These are phyloP conservation scores for Oncorhynchus clarkii DNA, from an alignment of 2,113 vertebrate genomes.

Conservation along the genomic window DNA sequence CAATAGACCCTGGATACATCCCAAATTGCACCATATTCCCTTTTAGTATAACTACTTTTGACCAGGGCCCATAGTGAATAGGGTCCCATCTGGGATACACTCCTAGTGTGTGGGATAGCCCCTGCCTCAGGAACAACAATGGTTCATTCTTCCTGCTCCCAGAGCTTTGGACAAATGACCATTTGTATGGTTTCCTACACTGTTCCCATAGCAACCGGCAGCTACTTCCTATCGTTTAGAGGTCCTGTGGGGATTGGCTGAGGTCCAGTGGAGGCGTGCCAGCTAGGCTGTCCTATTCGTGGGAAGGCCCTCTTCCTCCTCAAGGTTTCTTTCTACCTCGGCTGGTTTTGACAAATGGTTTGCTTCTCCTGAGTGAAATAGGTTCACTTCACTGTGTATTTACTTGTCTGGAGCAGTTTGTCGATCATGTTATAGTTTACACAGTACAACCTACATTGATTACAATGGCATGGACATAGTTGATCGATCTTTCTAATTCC, in stretches of 20 bases:
- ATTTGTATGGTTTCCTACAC: conserved; percentile 75
- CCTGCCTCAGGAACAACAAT: conserved; percentile 48
- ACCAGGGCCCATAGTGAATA: too few relatives aligned
- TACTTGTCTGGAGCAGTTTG: too few relatives aligned
- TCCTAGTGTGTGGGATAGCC: conserved; percentile 44
- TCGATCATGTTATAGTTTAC: too few relatives aligned
- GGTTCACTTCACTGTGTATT: too few relatives aligned
- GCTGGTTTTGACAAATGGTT: neutral
- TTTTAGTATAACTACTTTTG: too few relatives aligned
- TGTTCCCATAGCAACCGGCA: conserved; percentile 77
- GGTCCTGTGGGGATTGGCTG: conserved; percentile 78
- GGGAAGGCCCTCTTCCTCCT: too few relatives aligned
- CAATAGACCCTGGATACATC: neutral
- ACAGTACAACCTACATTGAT: too few relatives aligned
- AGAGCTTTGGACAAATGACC: conserved; percentile 74
- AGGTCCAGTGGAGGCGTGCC: conserved; percentile 67
- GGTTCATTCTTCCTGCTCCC: conserved; percentile 55
- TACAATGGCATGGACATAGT: too few relatives aligned
- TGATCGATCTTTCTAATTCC: too few relatives aligned
- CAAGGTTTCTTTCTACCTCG: neutral
- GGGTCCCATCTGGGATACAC: too few relatives aligned
- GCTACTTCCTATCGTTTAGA: conserved; percentile 65
- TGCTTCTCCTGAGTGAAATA: too few relatives aligned
- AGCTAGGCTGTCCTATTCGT: too few relatives aligned
- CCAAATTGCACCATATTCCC: neutral